A percentile compares a stretch with the other conserved stretches of the same genome.
These are phyloP conservation scores for Numida meleagris DNA, from an alignment of 2,113 vertebrate species.

Conservation along the genomic window DNA sequence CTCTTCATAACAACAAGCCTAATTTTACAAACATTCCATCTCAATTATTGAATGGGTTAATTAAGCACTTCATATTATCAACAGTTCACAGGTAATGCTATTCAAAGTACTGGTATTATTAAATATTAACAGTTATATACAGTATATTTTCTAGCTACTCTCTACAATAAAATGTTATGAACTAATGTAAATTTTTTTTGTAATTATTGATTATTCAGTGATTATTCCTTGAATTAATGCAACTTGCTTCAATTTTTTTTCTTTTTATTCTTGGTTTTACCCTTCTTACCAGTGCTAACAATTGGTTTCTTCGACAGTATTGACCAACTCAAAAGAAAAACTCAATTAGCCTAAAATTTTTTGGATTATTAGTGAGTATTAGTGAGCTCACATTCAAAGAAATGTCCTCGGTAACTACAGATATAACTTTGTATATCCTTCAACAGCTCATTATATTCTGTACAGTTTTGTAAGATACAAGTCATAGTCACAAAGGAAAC, in stretches of 20 bases:
- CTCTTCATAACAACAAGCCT: background rate
- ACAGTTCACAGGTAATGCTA: background rate
- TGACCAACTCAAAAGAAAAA: background rate
- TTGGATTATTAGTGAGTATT: background rate
- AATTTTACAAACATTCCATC: background rate
- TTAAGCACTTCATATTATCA: background rate
- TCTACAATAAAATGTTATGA: background rate
- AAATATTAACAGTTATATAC: background rate
- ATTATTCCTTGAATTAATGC: background rate
- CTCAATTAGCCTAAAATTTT: background rate
- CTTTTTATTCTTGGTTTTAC: background rate
- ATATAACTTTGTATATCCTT: background rate
- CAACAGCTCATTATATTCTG: background rate
- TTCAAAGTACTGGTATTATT: background rate
- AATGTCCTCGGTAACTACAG: background rate
- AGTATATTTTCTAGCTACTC: background rate
- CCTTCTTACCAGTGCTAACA: accelerated
- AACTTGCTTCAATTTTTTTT: background rate
- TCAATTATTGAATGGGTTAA: background rate
- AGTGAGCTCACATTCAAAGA: background rate
- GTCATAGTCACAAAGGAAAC: background rate
- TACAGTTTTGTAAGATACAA: background rate
- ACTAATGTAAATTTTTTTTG: background rate
- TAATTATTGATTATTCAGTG: background rate
- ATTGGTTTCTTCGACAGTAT: background rate